Base-by-base conservation (phyloP, 2,888 invertebrate genomes). In the Chrysolina americana region DNA sequence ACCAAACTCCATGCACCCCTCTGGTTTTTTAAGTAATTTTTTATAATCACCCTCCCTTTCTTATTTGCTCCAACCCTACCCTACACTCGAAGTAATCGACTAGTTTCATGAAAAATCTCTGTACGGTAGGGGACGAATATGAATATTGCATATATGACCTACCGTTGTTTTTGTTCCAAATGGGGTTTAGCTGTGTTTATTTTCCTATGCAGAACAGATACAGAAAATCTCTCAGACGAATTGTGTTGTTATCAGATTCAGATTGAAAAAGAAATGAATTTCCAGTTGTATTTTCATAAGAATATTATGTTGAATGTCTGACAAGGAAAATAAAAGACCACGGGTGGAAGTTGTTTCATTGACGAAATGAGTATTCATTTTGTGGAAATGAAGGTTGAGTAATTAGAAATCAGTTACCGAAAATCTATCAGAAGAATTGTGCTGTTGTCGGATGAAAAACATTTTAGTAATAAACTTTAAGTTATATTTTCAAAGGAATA, bases 101-200 rank as follows among this genome's bases (percentile, higher is more conserved):
- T 50, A 64, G 64, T 70, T 70, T 36, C 41, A 36, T 21, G 63
- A 21, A 15, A 19, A 70, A 48, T 68, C 68, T 53, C 53, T 48
- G 56, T 56, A n/a, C 66, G 66, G n/a, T 71, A 65, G 59, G 68
- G 59, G 50, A 53, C 48, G 70, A 68, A 72, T 65, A 68, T 70
- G 59, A 65, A 72, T 70, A 75, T 15, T 59, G 65, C 65, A 66
- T 69, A 68, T 64, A 69, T 65, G 28, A 64, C n/a, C n/a, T n/a
- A 66, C 48, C 64, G 63, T 68, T 75, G 75, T 75, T 75, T 62
- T 75, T 53, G n/a, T 75, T 53, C 23, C 50, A 44, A 72, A 75
- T 75, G 48, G 72, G 47, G 50, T 69, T 19, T 56, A 63, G 56
- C 41, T 75, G 56, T 66, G 65, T 56, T 69, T 70, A 53, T 48